phyloP scores from a whole-genome alignment of 2,113 vertebrate species.

The Macaca nemestrina region DNA sequence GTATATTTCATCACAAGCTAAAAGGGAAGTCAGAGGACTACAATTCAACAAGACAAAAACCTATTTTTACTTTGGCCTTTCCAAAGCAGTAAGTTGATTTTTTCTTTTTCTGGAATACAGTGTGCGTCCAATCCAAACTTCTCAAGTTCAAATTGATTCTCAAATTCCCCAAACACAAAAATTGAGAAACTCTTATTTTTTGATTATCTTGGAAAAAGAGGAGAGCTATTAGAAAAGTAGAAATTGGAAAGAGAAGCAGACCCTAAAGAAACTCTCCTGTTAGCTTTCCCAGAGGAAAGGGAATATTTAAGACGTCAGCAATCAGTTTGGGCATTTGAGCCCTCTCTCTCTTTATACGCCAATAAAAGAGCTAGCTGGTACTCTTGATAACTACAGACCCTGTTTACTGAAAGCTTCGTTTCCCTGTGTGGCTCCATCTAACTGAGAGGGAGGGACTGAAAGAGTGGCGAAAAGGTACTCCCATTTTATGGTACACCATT shows the following conservation, averaged over 20 bases:
- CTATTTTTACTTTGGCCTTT: not conserved
- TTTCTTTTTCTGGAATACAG: not conserved
- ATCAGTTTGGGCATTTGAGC: not conserved
- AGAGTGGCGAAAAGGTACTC: not conserved
- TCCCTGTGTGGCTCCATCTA: not conserved
- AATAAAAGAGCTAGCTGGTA: not conserved
- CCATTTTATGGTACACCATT: not conserved
- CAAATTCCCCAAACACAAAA: not conserved
- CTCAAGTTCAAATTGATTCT: conserved; percentile 23
- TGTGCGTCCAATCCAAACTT: not conserved
- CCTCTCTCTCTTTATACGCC: not conserved
- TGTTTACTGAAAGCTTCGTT: not conserved
- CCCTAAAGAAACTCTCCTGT: not conserved
- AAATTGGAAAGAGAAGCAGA: conserved; percentile 15
- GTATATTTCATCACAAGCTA: not conserved
- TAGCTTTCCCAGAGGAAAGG: not conserved
- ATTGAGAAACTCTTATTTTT: not conserved
- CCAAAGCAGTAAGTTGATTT: not conserved
- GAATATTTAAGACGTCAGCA: not conserved
- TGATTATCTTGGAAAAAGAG: not conserved
- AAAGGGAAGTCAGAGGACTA: not conserved
- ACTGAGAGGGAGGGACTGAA: not conserved
- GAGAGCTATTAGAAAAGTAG: not conserved
- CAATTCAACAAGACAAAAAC: not conserved
- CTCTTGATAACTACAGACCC: not conserved